Conservation (phyloP, 2,113 vertebrate genomes). For the Datnioides undecimradiatus region DNA sequence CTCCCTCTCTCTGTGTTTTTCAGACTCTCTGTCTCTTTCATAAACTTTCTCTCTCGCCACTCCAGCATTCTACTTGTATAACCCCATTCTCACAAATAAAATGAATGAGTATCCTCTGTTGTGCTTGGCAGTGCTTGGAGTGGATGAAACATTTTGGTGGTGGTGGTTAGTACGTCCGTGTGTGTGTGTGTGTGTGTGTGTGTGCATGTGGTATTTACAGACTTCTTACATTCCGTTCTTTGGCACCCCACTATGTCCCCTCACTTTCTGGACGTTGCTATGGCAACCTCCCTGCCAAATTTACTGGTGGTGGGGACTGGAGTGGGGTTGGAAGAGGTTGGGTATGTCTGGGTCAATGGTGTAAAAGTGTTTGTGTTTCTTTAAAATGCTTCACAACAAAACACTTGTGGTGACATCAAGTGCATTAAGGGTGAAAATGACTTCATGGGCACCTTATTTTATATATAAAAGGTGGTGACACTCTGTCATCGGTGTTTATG, state of each 20-base stretch:
- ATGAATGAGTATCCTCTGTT: not conserved
- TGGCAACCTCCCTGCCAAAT: slow-evolving; percentile 61
- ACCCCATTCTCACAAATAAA: not conserved
- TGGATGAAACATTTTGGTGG: slow-evolving; percentile 2
- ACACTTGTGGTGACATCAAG: not conserved
- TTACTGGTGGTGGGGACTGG: not conserved
- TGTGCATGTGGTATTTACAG: slow-evolving; percentile 44
- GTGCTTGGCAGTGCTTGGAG: not conserved
- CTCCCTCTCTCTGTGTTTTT: not conserved
- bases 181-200: slow-evolving; percentile 12
- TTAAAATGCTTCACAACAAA: not conserved
- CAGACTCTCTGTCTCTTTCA: not conserved
- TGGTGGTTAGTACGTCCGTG: slow-evolving; percentile 4
- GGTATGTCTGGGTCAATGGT: not conserved
- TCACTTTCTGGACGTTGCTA: slow-evolving; percentile 48
- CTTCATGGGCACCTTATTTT: too few relatives aligned
- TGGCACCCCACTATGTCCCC: slow-evolving; percentile 44
- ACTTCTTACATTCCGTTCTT: slow-evolving; percentile 50
- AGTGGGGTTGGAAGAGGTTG: not conserved
- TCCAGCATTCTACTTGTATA: slow-evolving; percentile 1
- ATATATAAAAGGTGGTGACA: not conserved
- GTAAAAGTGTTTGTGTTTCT: not conserved
- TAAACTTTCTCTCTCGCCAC: not conserved
- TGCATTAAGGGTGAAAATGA: not conserved
- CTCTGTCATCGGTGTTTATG: not conserved